phyloP scores from a whole-genome alignment of 2,113 vertebrate genomes.

The Chlamydotis undulata region DNA sequence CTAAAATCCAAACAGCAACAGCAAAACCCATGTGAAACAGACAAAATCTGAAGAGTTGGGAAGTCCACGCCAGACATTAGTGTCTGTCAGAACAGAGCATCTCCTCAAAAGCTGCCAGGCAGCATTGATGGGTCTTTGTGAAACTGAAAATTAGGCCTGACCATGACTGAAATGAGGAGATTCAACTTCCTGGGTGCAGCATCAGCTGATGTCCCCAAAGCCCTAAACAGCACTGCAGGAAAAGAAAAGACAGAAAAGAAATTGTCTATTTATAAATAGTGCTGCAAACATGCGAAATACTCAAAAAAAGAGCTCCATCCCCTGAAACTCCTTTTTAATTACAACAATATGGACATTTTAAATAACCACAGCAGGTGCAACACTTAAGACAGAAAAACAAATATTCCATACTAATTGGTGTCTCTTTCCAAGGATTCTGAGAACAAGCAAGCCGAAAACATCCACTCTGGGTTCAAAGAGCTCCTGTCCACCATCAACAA shows the following conservation, averaged over 20 bases:
- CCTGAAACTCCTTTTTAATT: not conserved
- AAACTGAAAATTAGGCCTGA: not conserved
- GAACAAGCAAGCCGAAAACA: not conserved
- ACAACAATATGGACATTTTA: not conserved
- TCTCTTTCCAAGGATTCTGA: conserved; percentile 57
- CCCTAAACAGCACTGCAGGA: not conserved
- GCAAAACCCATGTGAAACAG: not conserved
- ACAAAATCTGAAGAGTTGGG: not conserved
- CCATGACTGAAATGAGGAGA: not conserved
- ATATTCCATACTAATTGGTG: not conserved
- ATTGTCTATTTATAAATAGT: not conserved
- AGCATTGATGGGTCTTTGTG: not conserved
- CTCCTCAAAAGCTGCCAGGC: not conserved
- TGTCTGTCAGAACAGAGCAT: not conserved
- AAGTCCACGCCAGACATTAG: not conserved
- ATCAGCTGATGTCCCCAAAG: not conserved
- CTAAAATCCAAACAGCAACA: not conserved
- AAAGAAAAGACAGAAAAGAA: not conserved
- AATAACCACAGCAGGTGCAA: not conserved
- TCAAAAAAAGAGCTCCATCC: not conserved
- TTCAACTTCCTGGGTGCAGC: not conserved
- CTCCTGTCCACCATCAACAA: conserved; percentile 59
- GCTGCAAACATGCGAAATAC: not conserved
- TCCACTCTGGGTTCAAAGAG: conserved; percentile 50
- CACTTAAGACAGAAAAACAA: not conserved